Evolutionary conservation across 2,888 invertebrate genomes (phyloP).

Genomic region (Tetanocera ferruginea): DNA sequence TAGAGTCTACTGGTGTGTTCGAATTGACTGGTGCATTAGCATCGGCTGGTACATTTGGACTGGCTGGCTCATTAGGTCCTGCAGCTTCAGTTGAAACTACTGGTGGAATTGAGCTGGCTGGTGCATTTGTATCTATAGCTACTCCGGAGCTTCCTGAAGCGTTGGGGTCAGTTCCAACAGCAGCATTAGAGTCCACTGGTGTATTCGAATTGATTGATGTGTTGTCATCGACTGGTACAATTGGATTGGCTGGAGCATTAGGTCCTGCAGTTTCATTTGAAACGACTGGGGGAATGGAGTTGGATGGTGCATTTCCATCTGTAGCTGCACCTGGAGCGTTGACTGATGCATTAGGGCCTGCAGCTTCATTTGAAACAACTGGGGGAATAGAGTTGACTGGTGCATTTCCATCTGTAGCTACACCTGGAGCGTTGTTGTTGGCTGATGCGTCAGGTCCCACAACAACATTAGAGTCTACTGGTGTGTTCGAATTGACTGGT

Average conservation of each 20-base stretch:
- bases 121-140: slow-evolving; percentile 14
- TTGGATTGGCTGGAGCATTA: slow-evolving; percentile 9
- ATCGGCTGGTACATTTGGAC: slow-evolving; percentile 37
- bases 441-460: slow-evolving; percentile 14
- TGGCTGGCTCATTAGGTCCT: slow-evolving; percentile 24
- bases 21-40: slow-evolving; percentile 31
- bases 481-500: slow-evolving; percentile 39
- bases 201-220: slow-evolving; percentile 40
- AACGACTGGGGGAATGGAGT: slow-evolving; percentile 22
- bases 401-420: background rate
- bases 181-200: slow-evolving; percentile 24
- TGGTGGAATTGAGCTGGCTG: slow-evolving; percentile 32
- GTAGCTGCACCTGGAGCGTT: slow-evolving; percentile 34
- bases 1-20: slow-evolving; percentile 28
- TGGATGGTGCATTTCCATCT: slow-evolving; percentile 21
- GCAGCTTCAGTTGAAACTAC: slow-evolving; percentile 22
- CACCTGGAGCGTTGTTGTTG: slow-evolving; percentile 22
- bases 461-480: slow-evolving; percentile 31
- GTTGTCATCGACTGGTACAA: slow-evolving; percentile 36
- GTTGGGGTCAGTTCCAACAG: slow-evolving; percentile 32
- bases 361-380: slow-evolving; percentile 23
- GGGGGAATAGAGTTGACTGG: slow-evolving; percentile 41
- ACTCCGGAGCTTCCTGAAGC: slow-evolving; percentile 30
- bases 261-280: slow-evolving; percentile 38
- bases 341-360: slow-evolving; percentile 9